phyloP scores from a whole-genome alignment of 2,113 vertebrate genomes.

The Uropsilus gracilis region DNA sequence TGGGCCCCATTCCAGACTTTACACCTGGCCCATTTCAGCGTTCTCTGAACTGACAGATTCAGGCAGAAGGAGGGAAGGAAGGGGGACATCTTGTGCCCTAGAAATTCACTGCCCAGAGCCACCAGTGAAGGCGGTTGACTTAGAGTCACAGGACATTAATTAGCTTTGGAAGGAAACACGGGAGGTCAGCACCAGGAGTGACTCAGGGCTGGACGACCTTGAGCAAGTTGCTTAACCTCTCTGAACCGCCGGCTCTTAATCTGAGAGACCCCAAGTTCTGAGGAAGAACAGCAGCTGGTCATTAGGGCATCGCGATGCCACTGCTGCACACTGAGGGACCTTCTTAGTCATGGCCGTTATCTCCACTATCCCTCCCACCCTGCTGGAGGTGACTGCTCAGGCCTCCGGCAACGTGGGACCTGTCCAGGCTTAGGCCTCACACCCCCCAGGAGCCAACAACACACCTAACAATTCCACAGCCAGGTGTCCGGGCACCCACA shows the following conservation, averaged over 20 bases:
- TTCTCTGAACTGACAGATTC: constrained; percentile 29
- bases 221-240: background rate
- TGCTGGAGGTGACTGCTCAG: background rate
- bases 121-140: constrained; percentile 21
- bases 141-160: constrained; percentile 60
- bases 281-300: background rate
- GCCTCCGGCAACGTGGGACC: background rate
- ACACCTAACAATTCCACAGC: background rate
- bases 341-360: background rate
- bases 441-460: no score
- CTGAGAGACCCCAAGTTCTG: background rate
- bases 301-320: background rate
- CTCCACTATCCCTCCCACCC: background rate
- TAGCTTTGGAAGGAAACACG: background rate
- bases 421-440: background rate
- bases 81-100: constrained; percentile 71
- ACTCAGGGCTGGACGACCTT: constrained; percentile 14
- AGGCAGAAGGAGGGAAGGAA: constrained; percentile 12
- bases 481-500: background rate
- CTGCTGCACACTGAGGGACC: background rate
- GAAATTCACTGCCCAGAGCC: constrained; percentile 71
- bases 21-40: constrained; percentile 51
- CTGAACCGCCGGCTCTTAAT: background rate
- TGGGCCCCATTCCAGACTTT: background rate
- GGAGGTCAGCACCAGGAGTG: background rate